Base-by-base conservation (phyloP, 2,888 invertebrate genomes). In the Anarsia innoxiella region DNA sequence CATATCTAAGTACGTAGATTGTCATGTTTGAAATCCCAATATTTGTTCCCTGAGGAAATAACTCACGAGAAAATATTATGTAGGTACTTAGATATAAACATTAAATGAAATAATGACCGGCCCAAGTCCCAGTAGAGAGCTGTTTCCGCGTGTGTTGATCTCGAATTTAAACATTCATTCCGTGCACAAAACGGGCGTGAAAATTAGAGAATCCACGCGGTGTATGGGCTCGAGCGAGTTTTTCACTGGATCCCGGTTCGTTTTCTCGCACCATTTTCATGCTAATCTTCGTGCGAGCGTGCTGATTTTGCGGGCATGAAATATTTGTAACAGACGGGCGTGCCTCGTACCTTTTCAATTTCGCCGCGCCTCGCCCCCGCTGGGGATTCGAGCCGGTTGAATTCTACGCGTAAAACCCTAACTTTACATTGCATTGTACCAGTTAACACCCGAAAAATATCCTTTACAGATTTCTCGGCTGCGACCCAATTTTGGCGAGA, bases 291-390 rank as follows among this genome's bases (percentile, higher is more conserved):
- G 54, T 53, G 59, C 58, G 56, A 54, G 62, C 60, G 59, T 62
- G 67, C 70, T 73, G 75, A 75, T 75, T 75, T 70, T 54, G 59
- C 51, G 60, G 59, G 60, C 66, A 67, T 73, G 66, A 73, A 76
- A 76, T 76, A 73, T 75, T 73, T 73, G 68, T 67, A 62, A 58
- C 65, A 67, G 58, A 56, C 56, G 47, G 59, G 56, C 48, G 49
- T 46, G 53, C 51, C 48, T 57, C 51, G 59, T 59, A 67, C 70
- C 68, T 72, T 76, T 78, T 75, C 76, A 73, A 74, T 80, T 74
- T 69, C 49, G 54, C 55, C 53, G 48, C 48, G 49, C 43, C 49
- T 46, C 53, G 42, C 56, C 59, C 57, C 66, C 49, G 48, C 53
- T 40, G 65, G 63, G 66, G 56, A 62, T 64, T 59, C 56, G 54